These are phyloP conservation scores for Saturnia japonica DNA, from an alignment of 2,888 invertebrate species.

Conservation along the genomic window DNA sequence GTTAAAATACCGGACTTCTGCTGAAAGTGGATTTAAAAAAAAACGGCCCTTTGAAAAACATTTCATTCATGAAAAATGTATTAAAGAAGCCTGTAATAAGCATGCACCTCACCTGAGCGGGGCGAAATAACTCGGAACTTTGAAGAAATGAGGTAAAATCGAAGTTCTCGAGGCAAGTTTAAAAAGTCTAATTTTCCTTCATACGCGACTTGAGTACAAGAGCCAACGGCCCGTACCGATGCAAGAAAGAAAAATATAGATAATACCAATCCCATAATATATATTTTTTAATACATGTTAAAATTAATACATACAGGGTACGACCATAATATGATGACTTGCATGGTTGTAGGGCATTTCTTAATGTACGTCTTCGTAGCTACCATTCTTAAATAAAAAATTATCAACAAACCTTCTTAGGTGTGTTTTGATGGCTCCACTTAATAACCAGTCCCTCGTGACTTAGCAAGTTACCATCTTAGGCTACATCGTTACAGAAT, in stretches of 20 bases:
- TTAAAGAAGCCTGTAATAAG: slow-evolving; percentile 53
- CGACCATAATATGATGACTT: no score
- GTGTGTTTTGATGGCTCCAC: no score
- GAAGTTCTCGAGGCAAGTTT: slow-evolving; percentile 72
- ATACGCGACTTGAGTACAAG: slow-evolving; percentile 74
- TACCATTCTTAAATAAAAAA: no score
- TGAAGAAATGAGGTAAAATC: slow-evolving; percentile 72
- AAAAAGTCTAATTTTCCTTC: slow-evolving; percentile 79
- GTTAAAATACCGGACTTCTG: background rate
- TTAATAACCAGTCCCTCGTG: no score
- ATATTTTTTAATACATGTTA: background rate
- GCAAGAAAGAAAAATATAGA: slow-evolving; percentile 36
- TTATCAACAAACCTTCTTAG: no score
- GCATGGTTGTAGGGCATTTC: no score
- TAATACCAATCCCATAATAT: slow-evolving; percentile 13
- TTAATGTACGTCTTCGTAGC: no score
- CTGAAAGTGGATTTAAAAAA: background rate
- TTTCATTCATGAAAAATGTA: slow-evolving; percentile 14
- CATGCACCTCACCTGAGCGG: slow-evolving; percentile 60
- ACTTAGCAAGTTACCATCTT: no score
- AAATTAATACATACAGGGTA: no score
- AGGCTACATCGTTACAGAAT: no score
- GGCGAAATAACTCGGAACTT: slow-evolving; percentile 51
- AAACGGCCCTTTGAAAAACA: slow-evolving; percentile 9
- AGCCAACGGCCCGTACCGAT: slow-evolving; percentile 43